Evolutionary conservation across 2,888 invertebrate genomes (phyloP), one percentile per base, ranked within the genome.

Genomic region (Cryptus viduatorius): DNA sequence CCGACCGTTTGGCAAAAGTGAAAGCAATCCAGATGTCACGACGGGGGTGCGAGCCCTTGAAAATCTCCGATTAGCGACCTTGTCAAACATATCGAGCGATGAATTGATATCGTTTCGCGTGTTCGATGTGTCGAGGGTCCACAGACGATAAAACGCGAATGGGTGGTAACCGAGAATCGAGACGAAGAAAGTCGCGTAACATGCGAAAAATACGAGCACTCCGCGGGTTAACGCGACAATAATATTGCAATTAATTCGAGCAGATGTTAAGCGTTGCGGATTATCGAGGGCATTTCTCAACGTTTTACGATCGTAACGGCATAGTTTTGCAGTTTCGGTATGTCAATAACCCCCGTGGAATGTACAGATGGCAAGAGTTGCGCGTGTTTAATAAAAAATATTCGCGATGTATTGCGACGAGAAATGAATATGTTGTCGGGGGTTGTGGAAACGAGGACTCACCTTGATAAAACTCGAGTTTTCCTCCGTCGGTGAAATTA

Each of bases 391-490:
- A 24, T 8, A 8, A 8, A 37, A 37, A 7, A 37, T 1, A 37
- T 8, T 37, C 8, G 4, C 8, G 37, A 37, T 8, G 37, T 7
- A 7, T 37, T 8, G 37, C 8, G 8, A 37, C 37, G 37, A 37
- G 7, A 37, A 7, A 37, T 37, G 37, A 12, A 48, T 14, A 14
- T 48, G 1, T 14, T 7, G 10, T 31, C 24, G 24, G 19, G 46
- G 59, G 31, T 50, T 42, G 37, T 24, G 12, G 1, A 19, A 0
- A 48, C 42, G 50, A 24, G 12, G 16, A 89, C 92, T 90, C 86
- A 93, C 93, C 92, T 89, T 89, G 90, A 86, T 92, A 93, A 82
- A 90, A 91, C 69, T 92, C 90, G 65, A 91, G 88, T 12, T 81
- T 81, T 86, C 91, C 92, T 80, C 90, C 92, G 77, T 87, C 87